Base-by-base conservation (phyloP, 2,797 vertebrate genomes). In the Rhinophrynus dorsalis region DNA sequence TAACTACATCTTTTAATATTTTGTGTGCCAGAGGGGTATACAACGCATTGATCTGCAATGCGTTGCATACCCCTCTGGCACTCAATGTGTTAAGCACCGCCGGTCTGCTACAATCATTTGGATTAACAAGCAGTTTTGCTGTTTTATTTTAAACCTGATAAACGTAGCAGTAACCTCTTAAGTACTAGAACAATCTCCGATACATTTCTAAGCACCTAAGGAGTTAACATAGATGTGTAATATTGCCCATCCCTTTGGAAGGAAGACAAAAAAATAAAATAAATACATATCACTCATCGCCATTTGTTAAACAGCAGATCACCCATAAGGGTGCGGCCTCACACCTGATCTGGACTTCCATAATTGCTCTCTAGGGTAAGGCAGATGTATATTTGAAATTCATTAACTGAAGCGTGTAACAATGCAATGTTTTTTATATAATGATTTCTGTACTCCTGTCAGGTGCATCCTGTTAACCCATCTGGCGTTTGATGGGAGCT, bases 381-480 rank as follows among this genome's bases (percentile, higher is more conserved):
- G 15, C 70, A 73, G 62, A 73, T 66, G 55, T 67, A 66, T 59
- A 35, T 48, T 32, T 42, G 13, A 20, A 59, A 50, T 58, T 58
- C 35, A 60, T 73, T 52, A 51, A 51, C 21, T 54, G 33, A 32
- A 12, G 26, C 29, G 48, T 67, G 50, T 15, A 73, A 66, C 62
- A 73, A 73, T 54, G 32, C 61, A 58, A 10, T 27, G 24, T 42
- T 58, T 67, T 67, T 57, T 27, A 40, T 29, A 17, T 67, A 42
- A 45, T 55, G 51, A 26, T 35, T 30, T 56, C 35, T 71, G 21
- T 52, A 20, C 51, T 56, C 57, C 47, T 27, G 44, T 58, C 70
- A 66, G 70, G 70, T 73, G 70, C 62, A 66, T 73, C 70, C 70
- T 73, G 70, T 60, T 73, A 73, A 52, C 55, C 69, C 26, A 38